phyloP scores from a whole-genome alignment of 2,113 vertebrate genomes.

The Sterrhoptilus dennistouni region DNA sequence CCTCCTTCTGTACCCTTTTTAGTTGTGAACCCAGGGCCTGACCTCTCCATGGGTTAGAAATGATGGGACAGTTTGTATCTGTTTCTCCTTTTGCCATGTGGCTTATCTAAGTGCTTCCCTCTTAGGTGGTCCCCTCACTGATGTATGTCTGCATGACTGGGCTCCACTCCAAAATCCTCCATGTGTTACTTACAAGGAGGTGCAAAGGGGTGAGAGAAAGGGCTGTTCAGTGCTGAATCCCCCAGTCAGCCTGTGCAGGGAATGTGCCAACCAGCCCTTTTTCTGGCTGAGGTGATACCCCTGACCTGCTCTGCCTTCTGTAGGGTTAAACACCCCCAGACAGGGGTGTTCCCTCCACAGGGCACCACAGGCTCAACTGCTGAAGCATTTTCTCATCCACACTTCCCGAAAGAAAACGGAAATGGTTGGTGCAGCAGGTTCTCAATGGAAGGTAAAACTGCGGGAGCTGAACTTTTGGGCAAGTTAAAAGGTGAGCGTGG shows the following conservation, averaged over 20 bases:
- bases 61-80: not conserved
- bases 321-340: not conserved
- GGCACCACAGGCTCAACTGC: accelerated
- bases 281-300: not conserved
- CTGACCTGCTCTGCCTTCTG: not conserved
- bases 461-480: not conserved
- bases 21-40: not conserved
- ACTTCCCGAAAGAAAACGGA: not conserved
- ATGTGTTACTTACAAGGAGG: not conserved
- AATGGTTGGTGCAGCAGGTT: not conserved
- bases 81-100: not conserved
- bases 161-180: not conserved
- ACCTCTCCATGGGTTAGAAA: not conserved
- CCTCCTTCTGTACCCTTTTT: not conserved
- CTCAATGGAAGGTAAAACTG: not conserved
- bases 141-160: not conserved
- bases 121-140: not conserved
- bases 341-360: not conserved
- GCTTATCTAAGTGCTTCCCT: not conserved
- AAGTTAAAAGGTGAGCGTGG: not conserved
- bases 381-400: not conserved
- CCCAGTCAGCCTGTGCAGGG: not conserved
- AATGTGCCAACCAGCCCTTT: not conserved
- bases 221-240: not conserved
- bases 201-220: not conserved